phyloP scores from a whole-genome alignment of 2,888 invertebrate species.

The Pammene aurita region DNA sequence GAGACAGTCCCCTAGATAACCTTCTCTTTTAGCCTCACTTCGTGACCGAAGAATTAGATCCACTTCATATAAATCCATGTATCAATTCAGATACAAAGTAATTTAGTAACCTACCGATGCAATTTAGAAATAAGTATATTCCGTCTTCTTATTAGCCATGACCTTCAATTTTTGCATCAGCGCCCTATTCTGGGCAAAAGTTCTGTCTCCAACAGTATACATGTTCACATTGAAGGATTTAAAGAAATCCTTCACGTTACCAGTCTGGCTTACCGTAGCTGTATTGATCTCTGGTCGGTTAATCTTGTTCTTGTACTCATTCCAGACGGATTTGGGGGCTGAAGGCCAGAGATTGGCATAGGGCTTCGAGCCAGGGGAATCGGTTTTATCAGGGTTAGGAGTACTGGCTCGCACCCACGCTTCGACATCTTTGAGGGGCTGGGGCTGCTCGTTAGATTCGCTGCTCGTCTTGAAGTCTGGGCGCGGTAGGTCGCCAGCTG shows the following conservation, averaged over 20 bases:
- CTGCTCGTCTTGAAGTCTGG: slow-evolving; percentile 11
- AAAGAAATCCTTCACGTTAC: slow-evolving; percentile 46
- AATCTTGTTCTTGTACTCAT: slow-evolving; percentile 41
- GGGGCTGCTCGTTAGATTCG: neutral
- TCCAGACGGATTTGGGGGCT: slow-evolving; percentile 48
- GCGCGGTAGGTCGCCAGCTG: slow-evolving; percentile 4
- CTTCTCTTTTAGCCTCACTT: too few species aligned
- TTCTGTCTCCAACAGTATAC: neutral
- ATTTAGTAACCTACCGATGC: too few species aligned
- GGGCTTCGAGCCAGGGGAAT: slow-evolving; percentile 41
- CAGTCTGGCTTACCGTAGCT: slow-evolving; percentile 2
- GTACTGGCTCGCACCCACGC: slow-evolving; percentile 17
- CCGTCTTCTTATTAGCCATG: neutral
- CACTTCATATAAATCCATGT: too few species aligned
- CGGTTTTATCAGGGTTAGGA: slow-evolving; percentile 10
- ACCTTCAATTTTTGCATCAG: slow-evolving; percentile 3
- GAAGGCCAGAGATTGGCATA: slow-evolving; percentile 49
- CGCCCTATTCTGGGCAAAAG: neutral
- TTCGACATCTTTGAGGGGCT: slow-evolving; percentile 1
- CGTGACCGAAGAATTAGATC: too few species aligned
- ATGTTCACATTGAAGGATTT: slow-evolving; percentile 43
- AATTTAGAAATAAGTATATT: neutral
- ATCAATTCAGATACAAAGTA: too few species aligned
- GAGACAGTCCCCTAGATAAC: too few species aligned
- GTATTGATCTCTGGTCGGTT: slow-evolving; percentile 22